Conservation (phyloP, 2,113 vertebrate species). For the Phalacrocorax aristotelis region DNA sequence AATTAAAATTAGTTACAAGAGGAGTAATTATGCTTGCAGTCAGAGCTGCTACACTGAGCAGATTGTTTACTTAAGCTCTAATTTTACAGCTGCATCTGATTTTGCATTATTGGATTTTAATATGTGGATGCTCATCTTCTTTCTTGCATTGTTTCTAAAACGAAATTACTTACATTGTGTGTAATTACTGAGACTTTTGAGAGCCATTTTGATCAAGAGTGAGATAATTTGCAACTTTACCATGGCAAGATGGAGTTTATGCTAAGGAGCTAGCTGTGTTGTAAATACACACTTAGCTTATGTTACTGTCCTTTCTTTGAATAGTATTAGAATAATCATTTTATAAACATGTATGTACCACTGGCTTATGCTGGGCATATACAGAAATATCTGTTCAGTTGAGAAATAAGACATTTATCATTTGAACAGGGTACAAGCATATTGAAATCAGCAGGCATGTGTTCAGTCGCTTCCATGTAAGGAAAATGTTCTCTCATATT, state of each 20-base stretch:
- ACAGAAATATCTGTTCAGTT: neutral
- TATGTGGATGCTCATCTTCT: conserved; percentile 60
- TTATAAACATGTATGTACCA: neutral
- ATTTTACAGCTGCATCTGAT: conserved; percentile 71
- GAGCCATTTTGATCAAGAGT: conserved; percentile 5
- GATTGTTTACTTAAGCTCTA: conserved; percentile 72
- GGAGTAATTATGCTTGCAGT: conserved; percentile 71
- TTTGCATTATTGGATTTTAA: conserved; percentile 68
- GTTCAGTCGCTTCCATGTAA: neutral
- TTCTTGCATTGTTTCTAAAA: conserved; percentile 61
- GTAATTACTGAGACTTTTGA: conserved; percentile 16
- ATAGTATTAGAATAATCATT: neutral
- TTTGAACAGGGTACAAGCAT: neutral
- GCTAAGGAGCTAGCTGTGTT: conserved; percentile 67
- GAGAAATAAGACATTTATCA: neutral
- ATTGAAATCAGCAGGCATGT: neutral
- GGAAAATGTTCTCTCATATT: neutral
- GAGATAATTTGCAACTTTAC: conserved; percentile 72
- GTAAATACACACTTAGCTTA: conserved; percentile 38
- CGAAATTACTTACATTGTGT: neutral
- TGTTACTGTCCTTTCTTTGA: neutral
- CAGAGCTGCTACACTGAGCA: conserved; percentile 38
- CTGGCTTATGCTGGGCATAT: neutral
- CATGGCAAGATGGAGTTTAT: conserved; percentile 59
- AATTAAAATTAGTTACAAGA: conserved; percentile 68